Percentiles rank a stretch among this genome's conserved stretches.
Evolutionary conservation across 2,113 vertebrate genomes (phyloP).

Genomic region (Pelobates fuscus): DNA sequence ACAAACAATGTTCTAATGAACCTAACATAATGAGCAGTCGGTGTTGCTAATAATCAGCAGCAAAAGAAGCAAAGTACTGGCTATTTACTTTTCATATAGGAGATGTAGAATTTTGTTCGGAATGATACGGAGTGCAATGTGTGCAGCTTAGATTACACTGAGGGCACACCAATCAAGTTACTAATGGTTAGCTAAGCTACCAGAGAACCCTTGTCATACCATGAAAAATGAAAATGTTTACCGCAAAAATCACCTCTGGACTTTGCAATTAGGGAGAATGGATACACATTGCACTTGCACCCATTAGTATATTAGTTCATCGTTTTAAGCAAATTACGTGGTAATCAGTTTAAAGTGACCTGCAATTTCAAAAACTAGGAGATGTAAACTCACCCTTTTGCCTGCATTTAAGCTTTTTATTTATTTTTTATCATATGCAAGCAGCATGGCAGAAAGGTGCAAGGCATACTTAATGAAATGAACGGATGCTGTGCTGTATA

Average conservation of each 20-base stretch:
- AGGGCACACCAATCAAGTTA: not conserved
- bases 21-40: too few species aligned
- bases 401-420: constrained; percentile 15
- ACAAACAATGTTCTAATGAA: too few species aligned
- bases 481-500: constrained; percentile 33
- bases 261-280: constrained; percentile 15
- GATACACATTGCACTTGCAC: not conserved
- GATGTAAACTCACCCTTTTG: not conserved
- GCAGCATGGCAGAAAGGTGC: constrained; percentile 26
- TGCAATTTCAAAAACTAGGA: constrained; percentile 3
- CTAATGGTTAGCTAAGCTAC: not conserved
- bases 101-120: too few species aligned
- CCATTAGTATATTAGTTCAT: not conserved
- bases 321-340: not conserved
- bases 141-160: not conserved
- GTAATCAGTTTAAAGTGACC: constrained; percentile 40
- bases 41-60: too few species aligned
- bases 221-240: not conserved
- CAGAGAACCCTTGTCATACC: not conserved
- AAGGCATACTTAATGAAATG: constrained; percentile 25
- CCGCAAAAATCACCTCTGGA: constrained; percentile 4
- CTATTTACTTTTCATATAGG: too few species aligned
- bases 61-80: too few species aligned
- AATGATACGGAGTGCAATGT: not conserved
- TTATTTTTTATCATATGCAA: constrained; percentile 13